These are phyloP conservation scores for Danio aesculapii DNA, from an alignment of 2,797 vertebrate species.

Conservation along the genomic window DNA sequence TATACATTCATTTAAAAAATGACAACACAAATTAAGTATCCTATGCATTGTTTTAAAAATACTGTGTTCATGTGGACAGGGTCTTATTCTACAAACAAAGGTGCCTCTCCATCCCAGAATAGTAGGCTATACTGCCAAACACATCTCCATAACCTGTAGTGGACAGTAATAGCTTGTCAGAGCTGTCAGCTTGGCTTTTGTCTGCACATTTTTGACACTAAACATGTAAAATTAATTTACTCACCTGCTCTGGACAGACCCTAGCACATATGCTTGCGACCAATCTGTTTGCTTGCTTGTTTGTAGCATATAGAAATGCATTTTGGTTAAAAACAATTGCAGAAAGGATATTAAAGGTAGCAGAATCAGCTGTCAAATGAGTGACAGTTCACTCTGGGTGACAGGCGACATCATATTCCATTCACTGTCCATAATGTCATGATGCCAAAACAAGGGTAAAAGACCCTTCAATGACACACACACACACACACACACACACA, in stretches of 20 bases:
- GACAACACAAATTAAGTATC: no score
- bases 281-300: neutral
- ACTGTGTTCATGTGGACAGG: no score
- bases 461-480: neutral
- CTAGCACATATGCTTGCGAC: slow-evolving; percentile 1
- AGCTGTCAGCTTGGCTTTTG: slow-evolving; percentile 68
- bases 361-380: slow-evolving; percentile 3
- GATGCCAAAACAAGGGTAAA: slow-evolving; percentile 49
- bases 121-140: slow-evolving; percentile 46
- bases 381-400: slow-evolving; percentile 24
- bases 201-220: slow-evolving; percentile 71
- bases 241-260: slow-evolving; percentile 65
- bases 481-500: neutral
- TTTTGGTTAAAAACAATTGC: neutral
- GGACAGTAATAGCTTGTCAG: slow-evolving; percentile 79
- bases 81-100: neutral
- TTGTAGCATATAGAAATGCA: neutral
- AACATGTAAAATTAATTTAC: slow-evolving; percentile 77
- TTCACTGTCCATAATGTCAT: slow-evolving; percentile 21
- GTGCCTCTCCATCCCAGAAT: slow-evolving; percentile 28
- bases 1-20: no score
- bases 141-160: slow-evolving; percentile 61
- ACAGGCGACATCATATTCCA: slow-evolving; percentile 36
- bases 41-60: no score
- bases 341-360: neutral